Conservation (phyloP, 1,140 invertebrate genomes). For the Drosophila albomicans region DNA sequence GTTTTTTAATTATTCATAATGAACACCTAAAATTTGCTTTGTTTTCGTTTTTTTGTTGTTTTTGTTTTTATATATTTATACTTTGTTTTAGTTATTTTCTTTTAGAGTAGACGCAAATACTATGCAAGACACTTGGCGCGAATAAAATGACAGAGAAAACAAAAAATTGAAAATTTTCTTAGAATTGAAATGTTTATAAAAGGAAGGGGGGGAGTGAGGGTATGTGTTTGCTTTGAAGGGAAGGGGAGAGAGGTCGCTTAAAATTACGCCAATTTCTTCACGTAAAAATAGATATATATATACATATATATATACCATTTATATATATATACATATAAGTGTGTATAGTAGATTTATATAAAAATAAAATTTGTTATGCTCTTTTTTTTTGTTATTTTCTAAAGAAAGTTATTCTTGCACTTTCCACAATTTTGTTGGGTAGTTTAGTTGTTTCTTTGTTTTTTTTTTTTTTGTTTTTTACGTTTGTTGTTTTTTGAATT, state of each 20-base stretch:
- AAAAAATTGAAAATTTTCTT: slow-evolving; percentile 34
- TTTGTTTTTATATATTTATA: slow-evolving; percentile 12
- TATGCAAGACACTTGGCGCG: slow-evolving; percentile 76
- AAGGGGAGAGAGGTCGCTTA: slow-evolving; percentile 43
- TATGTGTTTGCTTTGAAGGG: slow-evolving; percentile 7
- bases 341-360: slow-evolving; percentile 64
- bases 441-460: slow-evolving; percentile 28
- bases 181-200: slow-evolving; percentile 48
- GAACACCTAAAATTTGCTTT: slow-evolving; percentile 71
- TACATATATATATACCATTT: slow-evolving; percentile 27
- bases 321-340: slow-evolving; percentile 43
- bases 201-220: background rate
- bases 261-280: slow-evolving; percentile 65
- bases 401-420: slow-evolving; percentile 35
- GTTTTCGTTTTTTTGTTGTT: slow-evolving; percentile 34
- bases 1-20: slow-evolving; percentile 45
- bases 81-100: slow-evolving; percentile 31
- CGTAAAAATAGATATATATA: slow-evolving; percentile 65
- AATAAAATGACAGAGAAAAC: slow-evolving; percentile 41
- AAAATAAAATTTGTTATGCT: slow-evolving; percentile 73
- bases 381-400: slow-evolving; percentile 40
- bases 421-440: slow-evolving; percentile 37
- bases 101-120: slow-evolving; percentile 69
- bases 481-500: slow-evolving; percentile 52
- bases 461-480: slow-evolving; percentile 30